phyloP scores from a whole-genome alignment of 2,113 vertebrate genomes.

The Ranitomeya imitator region DNA sequence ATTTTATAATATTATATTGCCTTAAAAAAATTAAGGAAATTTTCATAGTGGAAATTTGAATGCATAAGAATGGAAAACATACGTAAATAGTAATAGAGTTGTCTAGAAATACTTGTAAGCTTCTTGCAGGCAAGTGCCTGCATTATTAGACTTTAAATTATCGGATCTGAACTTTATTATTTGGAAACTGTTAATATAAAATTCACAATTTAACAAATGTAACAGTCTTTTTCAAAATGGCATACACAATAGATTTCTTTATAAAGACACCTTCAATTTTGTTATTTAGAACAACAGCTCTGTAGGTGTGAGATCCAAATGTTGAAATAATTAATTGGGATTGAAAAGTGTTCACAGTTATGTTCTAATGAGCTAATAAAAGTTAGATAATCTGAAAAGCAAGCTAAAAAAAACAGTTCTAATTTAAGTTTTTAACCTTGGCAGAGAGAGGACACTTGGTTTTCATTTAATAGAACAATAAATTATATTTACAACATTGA shows the following conservation, averaged over 20 bases:
- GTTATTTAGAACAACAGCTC: constrained; percentile 60
- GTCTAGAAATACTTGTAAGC: neutral
- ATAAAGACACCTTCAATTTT: constrained; percentile 66
- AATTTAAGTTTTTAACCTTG: constrained; percentile 53
- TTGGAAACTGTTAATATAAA: constrained; percentile 66
- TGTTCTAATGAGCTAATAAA: constrained; percentile 48
- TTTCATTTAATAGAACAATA: constrained; percentile 42
- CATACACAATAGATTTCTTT: constrained; percentile 64
- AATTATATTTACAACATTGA: constrained; percentile 50
- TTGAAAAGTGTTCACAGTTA: constrained; percentile 58
- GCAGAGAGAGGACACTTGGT: neutral
- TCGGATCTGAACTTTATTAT: constrained; percentile 61
- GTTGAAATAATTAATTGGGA: constrained; percentile 65
- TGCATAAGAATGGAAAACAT: neutral
- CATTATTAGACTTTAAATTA: constrained; percentile 2
- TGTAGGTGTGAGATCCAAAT: constrained; percentile 58
- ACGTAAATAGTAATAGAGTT: neutral
- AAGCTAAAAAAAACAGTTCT: constrained; percentile 54
- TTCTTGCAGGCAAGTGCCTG: neutral
- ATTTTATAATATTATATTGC: neutral
- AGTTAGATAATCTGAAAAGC: constrained; percentile 14
- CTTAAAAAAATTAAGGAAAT: neutral
- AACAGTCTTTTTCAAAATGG: constrained; percentile 62
- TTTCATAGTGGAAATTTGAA: neutral
- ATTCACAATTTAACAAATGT: constrained; percentile 69